Evolutionary conservation across 2,888 invertebrate species (phyloP), one percentile per base, ranked within the genome.

Genomic region (Andrena camellia): DNA sequence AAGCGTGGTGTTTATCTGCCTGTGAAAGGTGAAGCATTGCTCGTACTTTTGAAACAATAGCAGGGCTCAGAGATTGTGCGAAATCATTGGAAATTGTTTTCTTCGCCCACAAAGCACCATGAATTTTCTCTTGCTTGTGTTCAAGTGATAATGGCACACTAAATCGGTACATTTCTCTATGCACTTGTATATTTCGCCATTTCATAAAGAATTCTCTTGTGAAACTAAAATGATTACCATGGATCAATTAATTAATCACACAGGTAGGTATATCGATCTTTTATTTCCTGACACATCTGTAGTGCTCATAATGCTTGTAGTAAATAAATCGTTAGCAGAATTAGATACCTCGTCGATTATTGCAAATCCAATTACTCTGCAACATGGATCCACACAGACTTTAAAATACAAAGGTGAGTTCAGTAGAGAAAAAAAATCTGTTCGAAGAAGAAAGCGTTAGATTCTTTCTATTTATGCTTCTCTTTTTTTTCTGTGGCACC

Each of bases 1-100:
- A 68, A 52, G 4, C 33, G 42, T 76, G 31, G 6, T 76, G 52
- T 62, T 69, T 72, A 42, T 17, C 35, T 70, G 76, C 48, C 64
- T 33, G 50, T 26, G 50, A 29, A 68, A 20, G 29, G 20, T 54
- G 71, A 31, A 42, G 54, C 10, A 8, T 64, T 17, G n/a, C 57
- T 10, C 8, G n/a, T 52, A 52, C 8, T 52, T 52, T 52, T 20
- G 52, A 20, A 57, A 23, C 10, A 57, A 23, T 8, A 23, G 57
- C 23, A 26, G 23, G 23, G 10, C 23, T 57, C 10, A 1, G 10
- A 57, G 23, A 57, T 20, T 57, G 20, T 0, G 8, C 10, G 23
- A 57, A 20, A 23, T 23, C 23, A 26, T 57, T 10, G 35, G 7
- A 17, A 7, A 54, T 4, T 13, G 31, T 17, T 31, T 13, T 8